Evolutionary conservation across 1,140 invertebrate genomes (phyloP).

Genomic region (Bombus haemorrhoidalis): DNA sequence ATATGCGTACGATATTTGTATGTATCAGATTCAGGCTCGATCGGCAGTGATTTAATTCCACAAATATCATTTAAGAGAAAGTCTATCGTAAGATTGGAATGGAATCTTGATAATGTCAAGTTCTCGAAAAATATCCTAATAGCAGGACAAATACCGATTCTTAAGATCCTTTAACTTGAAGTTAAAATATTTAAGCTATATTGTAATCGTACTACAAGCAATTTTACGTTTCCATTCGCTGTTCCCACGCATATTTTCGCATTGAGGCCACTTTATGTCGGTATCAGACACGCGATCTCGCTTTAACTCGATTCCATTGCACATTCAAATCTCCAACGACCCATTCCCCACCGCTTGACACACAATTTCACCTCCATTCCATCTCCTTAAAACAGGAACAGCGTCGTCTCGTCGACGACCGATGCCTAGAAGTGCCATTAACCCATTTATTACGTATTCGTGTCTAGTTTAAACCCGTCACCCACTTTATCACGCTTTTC

Average conservation of each 20-base stretch:
- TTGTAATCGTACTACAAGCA: no score
- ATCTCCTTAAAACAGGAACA: background rate
- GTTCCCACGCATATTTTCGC: background rate
- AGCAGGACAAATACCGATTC: background rate
- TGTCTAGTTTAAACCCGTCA: slow-evolving; percentile 25
- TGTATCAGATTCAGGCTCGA: no score
- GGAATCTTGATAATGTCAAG: background rate
- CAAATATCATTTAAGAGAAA: no score
- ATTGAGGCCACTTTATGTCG: background rate
- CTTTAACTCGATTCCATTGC: background rate
- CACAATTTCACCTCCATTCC: background rate
- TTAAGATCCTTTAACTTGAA: background rate
- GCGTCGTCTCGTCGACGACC: background rate
- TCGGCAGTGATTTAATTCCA: no score
- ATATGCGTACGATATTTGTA: background rate
- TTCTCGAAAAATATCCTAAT: background rate
- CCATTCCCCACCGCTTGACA: background rate
- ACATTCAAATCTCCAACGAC: background rate
- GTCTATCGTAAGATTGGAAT: background rate
- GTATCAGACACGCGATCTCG: background rate
- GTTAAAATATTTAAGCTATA: background rate
- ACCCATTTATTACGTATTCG: slow-evolving; percentile 40
- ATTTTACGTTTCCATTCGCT: background rate
- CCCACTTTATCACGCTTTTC: background rate
- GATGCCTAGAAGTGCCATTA: slow-evolving; percentile 19